Evolutionary conservation across 1,140 invertebrate species (phyloP).

Genomic region (Oncopeltus fasciatus): DNA sequence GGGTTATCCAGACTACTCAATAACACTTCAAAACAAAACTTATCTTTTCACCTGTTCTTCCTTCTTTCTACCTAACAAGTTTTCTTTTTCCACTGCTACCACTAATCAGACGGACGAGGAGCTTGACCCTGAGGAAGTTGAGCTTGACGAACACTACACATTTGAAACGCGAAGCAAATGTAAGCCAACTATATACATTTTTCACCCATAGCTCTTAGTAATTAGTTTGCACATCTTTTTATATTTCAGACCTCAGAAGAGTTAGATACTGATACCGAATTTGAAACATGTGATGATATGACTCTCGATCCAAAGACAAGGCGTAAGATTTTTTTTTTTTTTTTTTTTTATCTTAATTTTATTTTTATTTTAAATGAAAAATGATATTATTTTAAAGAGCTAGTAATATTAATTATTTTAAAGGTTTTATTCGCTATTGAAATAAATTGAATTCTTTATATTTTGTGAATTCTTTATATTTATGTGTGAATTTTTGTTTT

Average conservation of each 20-base stretch:
- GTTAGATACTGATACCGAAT: constrained; percentile 46
- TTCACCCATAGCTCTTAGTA: constrained; percentile 17
- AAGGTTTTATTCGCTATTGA: too few species aligned
- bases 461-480: too few species aligned
- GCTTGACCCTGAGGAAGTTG: constrained; percentile 71
- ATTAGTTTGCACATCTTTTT: constrained; percentile 19
- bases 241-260: constrained; percentile 41
- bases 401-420: too few species aligned
- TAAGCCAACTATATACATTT: constrained; percentile 35
- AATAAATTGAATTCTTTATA: too few species aligned
- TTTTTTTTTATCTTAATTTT: neutral
- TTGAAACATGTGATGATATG: constrained; percentile 46
- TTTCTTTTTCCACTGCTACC: neutral
- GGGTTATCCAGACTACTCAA: too few species aligned
- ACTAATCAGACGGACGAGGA: constrained; percentile 59
- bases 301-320: constrained; percentile 44
- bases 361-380: too few species aligned
- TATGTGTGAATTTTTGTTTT: too few species aligned
- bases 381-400: too few species aligned
- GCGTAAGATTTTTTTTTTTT: constrained; percentile 33
- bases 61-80: neutral
- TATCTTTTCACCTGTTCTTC: neutral
- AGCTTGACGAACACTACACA: constrained; percentile 70
- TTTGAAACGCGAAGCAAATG: constrained; percentile 71
- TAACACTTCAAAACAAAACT: neutral